phyloP scores from a whole-genome alignment of 2,797 vertebrate genomes.

The Sylvia borin region DNA sequence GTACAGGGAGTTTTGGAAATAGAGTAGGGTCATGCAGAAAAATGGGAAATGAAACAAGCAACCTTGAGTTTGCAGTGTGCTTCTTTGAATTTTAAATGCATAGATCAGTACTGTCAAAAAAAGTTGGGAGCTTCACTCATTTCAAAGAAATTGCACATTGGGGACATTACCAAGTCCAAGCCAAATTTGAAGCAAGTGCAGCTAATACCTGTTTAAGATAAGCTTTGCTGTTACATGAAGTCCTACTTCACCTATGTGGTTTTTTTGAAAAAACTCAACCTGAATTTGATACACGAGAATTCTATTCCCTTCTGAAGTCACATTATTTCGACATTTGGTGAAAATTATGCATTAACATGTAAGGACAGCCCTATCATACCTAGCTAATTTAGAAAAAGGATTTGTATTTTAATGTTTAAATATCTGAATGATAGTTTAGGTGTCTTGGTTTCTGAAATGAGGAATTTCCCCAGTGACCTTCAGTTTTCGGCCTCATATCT shows the following conservation, averaged over 20 bases:
- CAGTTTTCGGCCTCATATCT: conserved; percentile 12
- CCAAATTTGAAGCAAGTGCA: not conserved
- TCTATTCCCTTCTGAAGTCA: not conserved
- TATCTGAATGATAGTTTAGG: not conserved
- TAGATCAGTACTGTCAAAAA: not conserved
- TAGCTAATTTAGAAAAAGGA: not conserved
- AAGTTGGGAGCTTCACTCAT: not conserved
- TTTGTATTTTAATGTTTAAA: not conserved
- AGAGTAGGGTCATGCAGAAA: not conserved
- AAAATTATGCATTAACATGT: not conserved
- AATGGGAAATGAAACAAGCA: not conserved
- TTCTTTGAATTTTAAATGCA: not conserved
- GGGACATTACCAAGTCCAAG: not conserved
- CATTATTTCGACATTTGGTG: not conserved
- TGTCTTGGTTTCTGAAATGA: not conserved
- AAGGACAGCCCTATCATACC: not conserved
- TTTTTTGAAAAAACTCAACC: not conserved
- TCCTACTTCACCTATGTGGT: not conserved
- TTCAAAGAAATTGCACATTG: not conserved
- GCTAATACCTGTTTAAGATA: not conserved
- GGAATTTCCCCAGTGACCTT: conserved; percentile 42
- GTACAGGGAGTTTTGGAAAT: not conserved
- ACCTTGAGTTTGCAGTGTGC: not conserved
- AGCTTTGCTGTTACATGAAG: not conserved
- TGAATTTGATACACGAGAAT: not conserved